Evolutionary conservation across 2,888 invertebrate species (phyloP).

Genomic region (Agrotis ipsilon): DNA sequence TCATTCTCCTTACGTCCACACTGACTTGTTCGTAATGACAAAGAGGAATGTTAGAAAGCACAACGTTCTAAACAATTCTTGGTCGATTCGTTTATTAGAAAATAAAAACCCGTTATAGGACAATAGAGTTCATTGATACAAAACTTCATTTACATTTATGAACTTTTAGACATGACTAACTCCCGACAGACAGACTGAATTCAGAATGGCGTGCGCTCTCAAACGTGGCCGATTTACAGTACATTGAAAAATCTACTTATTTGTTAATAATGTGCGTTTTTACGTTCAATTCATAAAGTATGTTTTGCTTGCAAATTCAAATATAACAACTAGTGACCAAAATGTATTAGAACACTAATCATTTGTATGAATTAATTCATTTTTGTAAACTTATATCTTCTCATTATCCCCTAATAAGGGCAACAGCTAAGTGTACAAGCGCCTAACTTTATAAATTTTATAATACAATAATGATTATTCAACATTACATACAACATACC

Average conservation of each 20-base stretch:
- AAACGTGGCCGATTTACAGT: slow-evolving; percentile 66
- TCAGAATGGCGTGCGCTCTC: slow-evolving; percentile 47
- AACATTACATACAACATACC: slow-evolving; percentile 79
- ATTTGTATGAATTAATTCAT: slow-evolving; percentile 57
- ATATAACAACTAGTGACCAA: slow-evolving; percentile 79
- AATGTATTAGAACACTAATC: slow-evolving; percentile 59
- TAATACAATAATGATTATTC: slow-evolving; percentile 76
- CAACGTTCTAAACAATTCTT: slow-evolving; percentile 57
- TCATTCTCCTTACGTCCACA: slow-evolving; percentile 48
- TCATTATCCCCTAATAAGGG: slow-evolving; percentile 74
- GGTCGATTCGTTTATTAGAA: slow-evolving; percentile 63
- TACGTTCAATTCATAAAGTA: slow-evolving; percentile 81
- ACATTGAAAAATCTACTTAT: slow-evolving; percentile 79
- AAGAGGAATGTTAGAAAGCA: slow-evolving; percentile 53
- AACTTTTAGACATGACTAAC: slow-evolving; percentile 60
- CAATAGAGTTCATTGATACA: slow-evolving; percentile 55
- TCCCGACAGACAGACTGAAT: slow-evolving; percentile 38
- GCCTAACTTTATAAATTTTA: slow-evolving; percentile 75
- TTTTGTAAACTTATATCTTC: slow-evolving; percentile 65
- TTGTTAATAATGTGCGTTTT: slow-evolving; percentile 84
- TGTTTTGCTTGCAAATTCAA: slow-evolving; percentile 76
- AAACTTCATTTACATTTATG: slow-evolving; percentile 64
- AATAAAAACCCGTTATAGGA: slow-evolving; percentile 50
- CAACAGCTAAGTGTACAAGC: slow-evolving; percentile 77
- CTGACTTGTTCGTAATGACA: slow-evolving; percentile 44